These are phyloP conservation scores for Tridacna crocea DNA, from an alignment of 2,888 invertebrate genomes.

Conservation along the genomic window DNA sequence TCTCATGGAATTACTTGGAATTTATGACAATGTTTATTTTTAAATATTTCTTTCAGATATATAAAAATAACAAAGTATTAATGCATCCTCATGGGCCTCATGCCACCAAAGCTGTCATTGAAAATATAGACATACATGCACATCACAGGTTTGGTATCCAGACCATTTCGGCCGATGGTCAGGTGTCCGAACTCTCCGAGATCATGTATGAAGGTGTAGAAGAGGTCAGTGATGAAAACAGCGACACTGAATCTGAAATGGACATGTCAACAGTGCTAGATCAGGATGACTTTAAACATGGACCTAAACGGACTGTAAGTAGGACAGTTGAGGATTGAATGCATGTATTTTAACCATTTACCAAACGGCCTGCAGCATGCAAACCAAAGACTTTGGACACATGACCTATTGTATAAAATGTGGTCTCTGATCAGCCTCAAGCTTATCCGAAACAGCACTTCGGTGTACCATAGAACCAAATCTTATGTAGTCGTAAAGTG, in stretches of 20 bases:
- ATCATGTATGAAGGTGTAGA: conserved; percentile 71
- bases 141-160: conserved; percentile 78
- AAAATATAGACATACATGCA: conserved; percentile 71
- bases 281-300: conserved; percentile 66
- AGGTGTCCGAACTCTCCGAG: conserved; percentile 71
- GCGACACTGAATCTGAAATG: conserved; percentile 59
- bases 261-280: conserved; percentile 56
- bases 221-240: conserved; percentile 55
- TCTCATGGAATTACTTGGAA: too few relatives aligned
- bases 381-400: too few relatives aligned
- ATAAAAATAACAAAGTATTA: conserved; percentile 70
- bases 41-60: conserved; percentile 69
- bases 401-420: too few relatives aligned
- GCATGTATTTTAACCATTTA: too few relatives aligned
- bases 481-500: too few relatives aligned
- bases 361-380: too few relatives aligned
- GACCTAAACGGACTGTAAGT: conserved; percentile 72
- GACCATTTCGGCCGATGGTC: conserved; percentile 73
- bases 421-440: too few relatives aligned
- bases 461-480: too few relatives aligned
- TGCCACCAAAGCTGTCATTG: conserved; percentile 76
- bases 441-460: too few relatives aligned
- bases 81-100: conserved; percentile 61
- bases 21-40: too few relatives aligned
- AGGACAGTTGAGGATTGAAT: too few relatives aligned